These are phyloP conservation scores for Elgaria multicarinata DNA, from an alignment of 2,113 vertebrate genomes.

Conservation along the genomic window DNA sequence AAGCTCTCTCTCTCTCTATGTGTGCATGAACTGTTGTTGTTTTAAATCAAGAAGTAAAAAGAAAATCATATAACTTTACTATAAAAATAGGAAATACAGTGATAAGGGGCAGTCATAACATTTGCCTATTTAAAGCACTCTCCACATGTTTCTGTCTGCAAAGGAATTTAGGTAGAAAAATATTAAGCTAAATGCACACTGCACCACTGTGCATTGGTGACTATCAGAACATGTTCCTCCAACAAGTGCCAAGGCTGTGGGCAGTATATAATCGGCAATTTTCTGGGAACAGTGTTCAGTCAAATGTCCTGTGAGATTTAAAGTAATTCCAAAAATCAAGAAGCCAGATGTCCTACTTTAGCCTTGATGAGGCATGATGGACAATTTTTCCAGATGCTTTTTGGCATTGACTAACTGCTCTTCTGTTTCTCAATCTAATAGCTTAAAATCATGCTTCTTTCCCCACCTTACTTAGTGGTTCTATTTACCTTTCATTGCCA, in stretches of 20 bases:
- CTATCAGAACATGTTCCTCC: conserved; percentile 34
- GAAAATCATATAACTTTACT: not conserved
- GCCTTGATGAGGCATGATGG: conserved; percentile 18
- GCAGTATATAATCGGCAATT: conserved; percentile 58
- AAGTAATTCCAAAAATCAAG: conserved; percentile 57
- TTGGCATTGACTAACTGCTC: conserved; percentile 17
- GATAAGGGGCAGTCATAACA: conserved; percentile 1
- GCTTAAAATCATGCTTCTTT: conserved; percentile 30
- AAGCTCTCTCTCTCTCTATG: not conserved
- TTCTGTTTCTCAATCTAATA: conserved; percentile 39
- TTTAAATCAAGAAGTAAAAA: not conserved
- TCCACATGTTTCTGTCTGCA: conserved; percentile 4
- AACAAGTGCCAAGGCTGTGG: conserved; percentile 35
- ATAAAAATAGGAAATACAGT: not conserved
- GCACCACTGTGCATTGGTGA: conserved; percentile 37
- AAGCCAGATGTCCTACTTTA: conserved; percentile 38
- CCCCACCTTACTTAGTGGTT: conserved; percentile 30
- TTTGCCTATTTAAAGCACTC: not conserved
- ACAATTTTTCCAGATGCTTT: conserved; percentile 35
- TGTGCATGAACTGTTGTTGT: not conserved
- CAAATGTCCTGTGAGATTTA: conserved; percentile 53
- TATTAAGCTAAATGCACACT: conserved; percentile 7
- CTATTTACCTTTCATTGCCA: conserved; percentile 36
- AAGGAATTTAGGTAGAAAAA: not conserved
- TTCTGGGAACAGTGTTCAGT: conserved; percentile 61